A percentile compares a stretch with the other conserved stretches of the same genome.
Evolutionary conservation across 2,797 vertebrate genomes (phyloP).

Genomic region (Anguilla megastoma): DNA sequence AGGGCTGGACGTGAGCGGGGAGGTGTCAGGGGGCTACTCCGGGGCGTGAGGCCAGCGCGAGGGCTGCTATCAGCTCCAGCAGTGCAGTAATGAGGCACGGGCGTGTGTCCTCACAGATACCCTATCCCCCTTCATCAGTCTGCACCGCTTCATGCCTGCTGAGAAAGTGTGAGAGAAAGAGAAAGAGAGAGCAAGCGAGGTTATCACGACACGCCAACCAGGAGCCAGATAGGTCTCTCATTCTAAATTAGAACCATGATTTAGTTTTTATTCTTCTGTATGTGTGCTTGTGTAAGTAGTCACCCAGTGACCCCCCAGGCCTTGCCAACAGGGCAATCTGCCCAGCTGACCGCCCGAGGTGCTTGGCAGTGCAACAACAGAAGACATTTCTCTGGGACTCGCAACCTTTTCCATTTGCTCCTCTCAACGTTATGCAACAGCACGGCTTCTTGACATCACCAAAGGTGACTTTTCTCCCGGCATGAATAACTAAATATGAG

Average conservation of each 20-base stretch:
- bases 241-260: background rate
- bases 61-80: constrained; percentile 15
- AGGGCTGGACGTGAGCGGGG: background rate
- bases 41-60: background rate
- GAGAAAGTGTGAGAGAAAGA: background rate
- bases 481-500: constrained; percentile 12
- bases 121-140: constrained; percentile 10
- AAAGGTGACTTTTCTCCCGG: constrained; percentile 3
- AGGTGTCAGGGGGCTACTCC: background rate
- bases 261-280: background rate
- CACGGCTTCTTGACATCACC: background rate
- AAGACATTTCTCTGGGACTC: background rate
- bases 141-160: constrained; percentile 1
- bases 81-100: constrained; percentile 19
- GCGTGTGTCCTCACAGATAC: background rate
- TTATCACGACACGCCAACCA: background rate
- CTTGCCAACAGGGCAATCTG: background rate
- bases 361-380: background rate
- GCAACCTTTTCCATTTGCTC: constrained; percentile 7
- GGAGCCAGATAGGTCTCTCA: background rate
- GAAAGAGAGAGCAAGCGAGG: background rate
- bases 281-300: background rate
- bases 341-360: background rate
- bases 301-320: background rate
- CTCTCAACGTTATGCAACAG: constrained; percentile 3